Percentiles rank a stretch among this genome's conserved stretches.
Evolutionary conservation across 1,140 invertebrate genomes (phyloP).

Genomic region (Drosophila azteca): DNA sequence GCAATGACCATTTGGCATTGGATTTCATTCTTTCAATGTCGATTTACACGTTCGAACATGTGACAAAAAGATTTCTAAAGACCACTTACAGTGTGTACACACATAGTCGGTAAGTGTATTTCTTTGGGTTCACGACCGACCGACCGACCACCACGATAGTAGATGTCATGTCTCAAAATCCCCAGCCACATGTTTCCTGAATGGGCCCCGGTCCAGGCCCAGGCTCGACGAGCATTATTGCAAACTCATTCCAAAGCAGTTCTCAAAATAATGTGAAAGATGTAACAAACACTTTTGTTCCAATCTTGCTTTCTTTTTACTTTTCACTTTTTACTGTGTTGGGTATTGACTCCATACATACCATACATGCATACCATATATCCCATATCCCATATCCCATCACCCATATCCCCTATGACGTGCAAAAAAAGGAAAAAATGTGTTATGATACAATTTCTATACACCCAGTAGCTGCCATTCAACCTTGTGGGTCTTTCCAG

Average conservation of each 20-base stretch:
- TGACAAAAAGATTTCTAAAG: conserved; percentile 37
- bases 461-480: too few relatives aligned
- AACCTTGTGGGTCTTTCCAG: too few relatives aligned
- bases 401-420: too few relatives aligned
- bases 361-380: too few relatives aligned
- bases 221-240: conserved; percentile 28
- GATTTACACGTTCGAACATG: conserved; percentile 40
- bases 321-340: not conserved
- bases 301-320: conserved; percentile 39
- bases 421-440: too few relatives aligned
- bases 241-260: conserved; percentile 48
- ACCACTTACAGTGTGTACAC: conserved; percentile 26
- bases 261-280: conserved; percentile 40
- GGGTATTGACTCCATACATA: too few relatives aligned
- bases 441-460: too few relatives aligned
- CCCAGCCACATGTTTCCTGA: conserved; percentile 50
- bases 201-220: conserved; percentile 17
- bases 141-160: conserved; percentile 33
- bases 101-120: conserved; percentile 32
- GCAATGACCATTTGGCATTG: too few relatives aligned
- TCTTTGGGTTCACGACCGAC: conserved; percentile 41
- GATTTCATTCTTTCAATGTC: conserved; percentile 6
- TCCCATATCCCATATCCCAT: too few relatives aligned
- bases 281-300: conserved; percentile 50
- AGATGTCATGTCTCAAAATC: conserved; percentile 20